Evolutionary conservation across 2,113 vertebrate genomes (phyloP).

Genomic region (Aix galericulata): DNA sequence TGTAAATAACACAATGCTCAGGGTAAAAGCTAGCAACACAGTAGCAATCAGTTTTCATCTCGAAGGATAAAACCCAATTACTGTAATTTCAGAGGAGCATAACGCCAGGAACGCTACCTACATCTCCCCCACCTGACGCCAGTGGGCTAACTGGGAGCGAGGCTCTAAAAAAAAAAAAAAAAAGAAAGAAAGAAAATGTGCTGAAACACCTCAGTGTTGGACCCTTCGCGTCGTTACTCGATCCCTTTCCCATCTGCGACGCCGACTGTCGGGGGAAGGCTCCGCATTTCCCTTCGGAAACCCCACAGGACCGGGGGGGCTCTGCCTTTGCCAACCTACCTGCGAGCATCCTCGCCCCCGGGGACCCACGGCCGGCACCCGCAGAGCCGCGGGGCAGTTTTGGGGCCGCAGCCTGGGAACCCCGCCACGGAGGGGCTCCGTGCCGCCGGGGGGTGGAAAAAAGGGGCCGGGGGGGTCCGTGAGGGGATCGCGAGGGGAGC

Average conservation of each 20-base stretch:
- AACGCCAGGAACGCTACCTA: background rate
- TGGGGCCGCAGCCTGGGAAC: no score
- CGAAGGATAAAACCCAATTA: background rate
- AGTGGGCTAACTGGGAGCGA: background rate
- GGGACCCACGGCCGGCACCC: no score
- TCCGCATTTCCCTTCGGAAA: background rate
- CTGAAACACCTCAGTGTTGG: background rate
- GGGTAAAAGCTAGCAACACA: background rate
- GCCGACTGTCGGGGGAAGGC: background rate
- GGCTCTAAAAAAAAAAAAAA: background rate
- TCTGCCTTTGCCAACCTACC: background rate
- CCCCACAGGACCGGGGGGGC: background rate
- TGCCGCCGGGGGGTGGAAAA: no score
- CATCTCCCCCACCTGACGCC: background rate
- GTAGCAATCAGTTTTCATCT: background rate
- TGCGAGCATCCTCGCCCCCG: background rate
- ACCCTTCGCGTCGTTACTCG: background rate
- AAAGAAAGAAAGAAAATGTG: background rate
- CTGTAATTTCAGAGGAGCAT: background rate
- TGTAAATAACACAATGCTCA: background rate
- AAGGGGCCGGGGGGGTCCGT: no score
- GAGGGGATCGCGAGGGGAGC: no score
- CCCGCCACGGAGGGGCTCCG: no score
- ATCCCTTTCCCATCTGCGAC: background rate
- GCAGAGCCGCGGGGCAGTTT: no score